A percentile compares a stretch with the other conserved stretches of the same genome.
Evolutionary conservation across 2,888 invertebrate genomes (phyloP).

Genomic region (Nudaria mundana): DNA sequence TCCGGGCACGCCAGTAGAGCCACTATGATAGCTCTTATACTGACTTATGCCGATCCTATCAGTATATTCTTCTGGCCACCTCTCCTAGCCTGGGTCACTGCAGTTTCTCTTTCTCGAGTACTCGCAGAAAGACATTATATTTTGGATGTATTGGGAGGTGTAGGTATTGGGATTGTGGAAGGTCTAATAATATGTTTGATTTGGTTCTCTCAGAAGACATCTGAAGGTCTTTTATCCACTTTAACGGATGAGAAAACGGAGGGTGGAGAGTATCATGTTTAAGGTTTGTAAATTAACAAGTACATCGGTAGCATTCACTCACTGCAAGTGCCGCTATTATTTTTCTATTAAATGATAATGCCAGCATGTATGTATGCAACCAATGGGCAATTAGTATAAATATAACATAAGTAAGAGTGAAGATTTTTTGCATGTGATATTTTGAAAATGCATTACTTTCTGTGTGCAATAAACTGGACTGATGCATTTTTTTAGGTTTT

Average conservation of each 20-base stretch:
- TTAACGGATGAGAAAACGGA: slow-evolving; percentile 85
- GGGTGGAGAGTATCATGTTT: slow-evolving; percentile 86
- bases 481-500: too few species aligned
- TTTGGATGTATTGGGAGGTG: slow-evolving; percentile 90
- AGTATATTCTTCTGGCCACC: slow-evolving; percentile 82
- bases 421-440: too few species aligned
- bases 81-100: slow-evolving; percentile 86
- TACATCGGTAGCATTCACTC: too few species aligned
- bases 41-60: slow-evolving; percentile 84
- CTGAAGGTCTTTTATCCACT: slow-evolving; percentile 80
- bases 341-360: too few species aligned
- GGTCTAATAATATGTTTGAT: slow-evolving; percentile 83
- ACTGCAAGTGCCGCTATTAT: too few species aligned
- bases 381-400: too few species aligned
- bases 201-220: slow-evolving; percentile 85
- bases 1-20: slow-evolving; percentile 96
- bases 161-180: slow-evolving; percentile 86
- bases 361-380: too few species aligned
- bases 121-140: slow-evolving; percentile 93
- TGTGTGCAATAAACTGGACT: too few species aligned
- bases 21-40: slow-evolving; percentile 87
- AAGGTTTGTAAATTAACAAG: slow-evolving; percentile 1
- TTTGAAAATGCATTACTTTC: too few species aligned
- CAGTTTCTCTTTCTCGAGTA: slow-evolving; percentile 90
- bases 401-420: too few species aligned